phyloP scores from a whole-genome alignment of 1,140 invertebrate genomes.

The Sogatella furcifera region DNA sequence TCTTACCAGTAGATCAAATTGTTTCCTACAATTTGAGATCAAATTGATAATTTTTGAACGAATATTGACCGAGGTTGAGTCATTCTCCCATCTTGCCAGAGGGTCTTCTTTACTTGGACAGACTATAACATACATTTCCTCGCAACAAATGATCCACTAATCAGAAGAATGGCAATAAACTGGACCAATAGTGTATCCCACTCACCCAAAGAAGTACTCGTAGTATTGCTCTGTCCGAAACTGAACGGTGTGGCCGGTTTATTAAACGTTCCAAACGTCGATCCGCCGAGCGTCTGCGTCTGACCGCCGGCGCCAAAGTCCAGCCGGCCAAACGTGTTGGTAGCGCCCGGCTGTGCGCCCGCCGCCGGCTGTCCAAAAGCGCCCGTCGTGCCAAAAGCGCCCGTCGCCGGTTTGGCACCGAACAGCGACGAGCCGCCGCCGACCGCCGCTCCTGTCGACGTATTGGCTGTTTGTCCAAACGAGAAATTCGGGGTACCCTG shows the following conservation, averaged over 20 bases:
- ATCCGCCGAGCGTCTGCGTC: constrained; percentile 31
- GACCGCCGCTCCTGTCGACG: constrained; percentile 30
- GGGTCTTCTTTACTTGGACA: too few relatives aligned
- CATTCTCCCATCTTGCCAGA: too few relatives aligned
- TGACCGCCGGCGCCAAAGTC: constrained; percentile 33
- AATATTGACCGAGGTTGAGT: too few relatives aligned
- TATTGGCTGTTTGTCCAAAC: constrained; percentile 34
- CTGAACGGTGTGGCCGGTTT: constrained; percentile 34
- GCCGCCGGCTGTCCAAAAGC: constrained; percentile 37
- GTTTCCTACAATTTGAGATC: too few relatives aligned
- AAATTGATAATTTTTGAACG: too few relatives aligned
- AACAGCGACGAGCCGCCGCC: constrained; percentile 26
- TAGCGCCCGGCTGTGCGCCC: constrained; percentile 40
- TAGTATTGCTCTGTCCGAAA: constrained; percentile 39
- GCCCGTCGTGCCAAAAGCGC: constrained; percentile 32
- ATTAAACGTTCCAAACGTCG: constrained; percentile 33
- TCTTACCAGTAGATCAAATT: too few relatives aligned
- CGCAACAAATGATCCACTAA: too few relatives aligned
- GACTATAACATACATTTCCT: too few relatives aligned
- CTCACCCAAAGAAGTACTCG: constrained; percentile 31
- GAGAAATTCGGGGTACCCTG: constrained; percentile 31
- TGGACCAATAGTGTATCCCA: too few relatives aligned
- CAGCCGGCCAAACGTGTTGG: constrained; percentile 34
- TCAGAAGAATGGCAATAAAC: too few relatives aligned
- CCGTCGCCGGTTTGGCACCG: constrained; percentile 33